Percentiles rank a stretch among this genome's conserved stretches.
phyloP scores from a whole-genome alignment of 2,888 invertebrate species.

The Eristalis intricaria region DNA sequence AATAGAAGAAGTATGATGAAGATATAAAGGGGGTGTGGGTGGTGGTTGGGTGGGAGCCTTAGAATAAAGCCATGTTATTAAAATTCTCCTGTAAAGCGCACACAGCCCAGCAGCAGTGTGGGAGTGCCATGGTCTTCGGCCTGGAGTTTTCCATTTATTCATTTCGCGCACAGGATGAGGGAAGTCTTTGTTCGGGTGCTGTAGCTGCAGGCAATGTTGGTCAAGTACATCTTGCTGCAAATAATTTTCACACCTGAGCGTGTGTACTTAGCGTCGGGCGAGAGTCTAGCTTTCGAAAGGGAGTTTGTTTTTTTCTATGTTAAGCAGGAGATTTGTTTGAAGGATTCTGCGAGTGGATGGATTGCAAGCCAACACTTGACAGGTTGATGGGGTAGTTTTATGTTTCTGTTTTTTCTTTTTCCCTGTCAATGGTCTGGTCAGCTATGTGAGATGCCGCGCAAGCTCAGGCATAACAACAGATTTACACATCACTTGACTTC shows the following conservation, averaged over 20 bases:
- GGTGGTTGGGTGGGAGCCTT: not conserved
- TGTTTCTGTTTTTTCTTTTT: not conserved
- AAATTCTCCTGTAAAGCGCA: slow-evolving; percentile 27
- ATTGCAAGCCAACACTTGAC: not conserved
- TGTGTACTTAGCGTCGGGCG: slow-evolving; percentile 6
- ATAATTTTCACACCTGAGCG: slow-evolving; percentile 60
- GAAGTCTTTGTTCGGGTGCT: slow-evolving; percentile 2
- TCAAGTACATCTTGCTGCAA: slow-evolving; percentile 51
- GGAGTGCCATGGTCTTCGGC: not conserved
- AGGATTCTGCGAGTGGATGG: not conserved
- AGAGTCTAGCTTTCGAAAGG: not conserved
- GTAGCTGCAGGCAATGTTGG: slow-evolving; percentile 51
- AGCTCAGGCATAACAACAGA: not conserved
- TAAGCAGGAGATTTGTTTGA: slow-evolving; percentile 2
- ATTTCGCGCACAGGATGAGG: not conserved
- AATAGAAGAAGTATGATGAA: slow-evolving; percentile 29
- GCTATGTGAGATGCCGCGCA: too few species aligned
- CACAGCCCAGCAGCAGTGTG: not conserved
- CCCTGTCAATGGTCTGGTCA: not conserved
- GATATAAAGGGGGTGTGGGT: slow-evolving; percentile 1
- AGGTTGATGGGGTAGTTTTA: not conserved
- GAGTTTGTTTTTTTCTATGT: not conserved
- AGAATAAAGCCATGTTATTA: slow-evolving; percentile 49
- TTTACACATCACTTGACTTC: not conserved
- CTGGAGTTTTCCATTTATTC: not conserved